Percentiles rank a stretch among this genome's conserved stretches.
phyloP scores from a whole-genome alignment of 2,113 vertebrate species.

The Pygathrix nemaeus region DNA sequence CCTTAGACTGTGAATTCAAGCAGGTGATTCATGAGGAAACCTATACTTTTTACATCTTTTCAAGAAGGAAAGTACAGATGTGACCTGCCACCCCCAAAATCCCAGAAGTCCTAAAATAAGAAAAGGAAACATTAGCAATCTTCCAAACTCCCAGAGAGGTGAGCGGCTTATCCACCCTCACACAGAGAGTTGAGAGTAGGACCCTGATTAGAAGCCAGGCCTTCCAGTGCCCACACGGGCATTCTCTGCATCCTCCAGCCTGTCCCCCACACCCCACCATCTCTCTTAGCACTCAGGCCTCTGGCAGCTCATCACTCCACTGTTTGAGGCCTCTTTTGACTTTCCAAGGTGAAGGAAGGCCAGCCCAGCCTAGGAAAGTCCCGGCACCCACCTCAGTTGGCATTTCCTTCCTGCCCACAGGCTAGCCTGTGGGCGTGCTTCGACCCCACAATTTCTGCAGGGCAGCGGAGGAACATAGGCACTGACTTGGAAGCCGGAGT shows the following conservation, averaged over 20 bases:
- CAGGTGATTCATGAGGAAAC: neutral
- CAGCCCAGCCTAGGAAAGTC: neutral
- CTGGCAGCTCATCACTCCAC: neutral
- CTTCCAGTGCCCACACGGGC: neutral
- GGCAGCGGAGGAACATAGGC: accelerated
- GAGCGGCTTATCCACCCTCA: neutral
- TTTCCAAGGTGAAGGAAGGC: no score
- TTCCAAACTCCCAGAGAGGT: neutral
- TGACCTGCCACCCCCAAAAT: neutral
- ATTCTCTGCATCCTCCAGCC: neutral
- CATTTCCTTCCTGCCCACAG: neutral
- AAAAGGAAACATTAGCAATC: neutral
- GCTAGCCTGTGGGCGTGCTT: neutral
- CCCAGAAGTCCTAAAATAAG: neutral
- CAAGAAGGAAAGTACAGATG: neutral
- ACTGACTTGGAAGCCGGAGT: neutral
- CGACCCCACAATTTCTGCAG: neutral
- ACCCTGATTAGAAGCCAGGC: neutral
- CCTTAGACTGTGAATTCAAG: neutral
- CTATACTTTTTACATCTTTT: neutral
- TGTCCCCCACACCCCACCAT: neutral
- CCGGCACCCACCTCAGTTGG: neutral
- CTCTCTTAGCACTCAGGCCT: neutral
- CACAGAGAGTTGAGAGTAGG: neutral
- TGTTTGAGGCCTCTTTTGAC: neutral